Conservation (phyloP, 2,797 vertebrate genomes). For the Gymnothorax reevesii region DNA sequence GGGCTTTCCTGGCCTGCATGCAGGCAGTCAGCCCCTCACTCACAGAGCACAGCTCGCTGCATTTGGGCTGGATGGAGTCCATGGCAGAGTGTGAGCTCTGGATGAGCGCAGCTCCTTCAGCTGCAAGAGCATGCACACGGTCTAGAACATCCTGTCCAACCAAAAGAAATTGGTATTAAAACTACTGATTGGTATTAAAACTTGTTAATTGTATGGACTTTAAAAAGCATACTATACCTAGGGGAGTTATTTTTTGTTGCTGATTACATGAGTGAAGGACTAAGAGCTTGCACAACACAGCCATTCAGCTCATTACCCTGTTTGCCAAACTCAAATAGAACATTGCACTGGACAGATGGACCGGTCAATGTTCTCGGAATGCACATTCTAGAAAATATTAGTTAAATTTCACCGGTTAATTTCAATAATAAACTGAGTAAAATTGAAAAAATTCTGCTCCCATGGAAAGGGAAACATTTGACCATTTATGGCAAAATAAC, state of each 20-base stretch:
- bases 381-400: no score
- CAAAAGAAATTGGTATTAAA: neutral
- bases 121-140: slow-evolving; percentile 72
- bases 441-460: no score
- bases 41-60: slow-evolving; percentile 80
- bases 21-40: slow-evolving; percentile 69
- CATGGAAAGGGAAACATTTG: no score
- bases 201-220: neutral
- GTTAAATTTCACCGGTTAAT: no score
- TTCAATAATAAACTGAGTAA: no score
- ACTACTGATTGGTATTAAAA: neutral
- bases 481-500: no score
- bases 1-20: slow-evolving; percentile 69
- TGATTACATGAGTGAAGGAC: neutral
- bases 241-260: neutral
- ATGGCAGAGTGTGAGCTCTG: slow-evolving; percentile 88
- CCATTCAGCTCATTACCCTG: neutral
- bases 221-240: neutral
- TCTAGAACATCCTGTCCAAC: slow-evolving; percentile 77
- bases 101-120: slow-evolving; percentile 82
- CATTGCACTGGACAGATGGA: no score
- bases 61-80: slow-evolving; percentile 92
- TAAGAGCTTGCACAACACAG: neutral
- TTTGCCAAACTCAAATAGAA: neutral
- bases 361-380: no score